Evolutionary conservation across 2,797 vertebrate genomes (phyloP).

Genomic region (Acanthurus tractus): DNA sequence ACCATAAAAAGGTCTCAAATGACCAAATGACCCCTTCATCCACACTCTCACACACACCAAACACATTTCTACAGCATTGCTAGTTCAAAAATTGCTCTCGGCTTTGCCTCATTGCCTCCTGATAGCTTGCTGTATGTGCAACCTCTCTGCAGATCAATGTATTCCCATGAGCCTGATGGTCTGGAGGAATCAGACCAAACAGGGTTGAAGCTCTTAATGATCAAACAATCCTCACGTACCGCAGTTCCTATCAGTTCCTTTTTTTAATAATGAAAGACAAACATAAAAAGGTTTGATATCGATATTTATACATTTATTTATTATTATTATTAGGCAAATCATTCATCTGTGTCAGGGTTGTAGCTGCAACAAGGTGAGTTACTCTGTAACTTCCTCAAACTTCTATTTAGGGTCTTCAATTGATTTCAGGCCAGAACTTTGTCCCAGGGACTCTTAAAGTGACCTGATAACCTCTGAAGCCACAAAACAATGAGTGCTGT

Average conservation of each 20-base stretch:
- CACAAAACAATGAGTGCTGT: background rate
- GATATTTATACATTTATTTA: too few species aligned
- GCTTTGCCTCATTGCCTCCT: constrained; percentile 73
- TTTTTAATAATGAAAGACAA: background rate
- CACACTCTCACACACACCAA: background rate
- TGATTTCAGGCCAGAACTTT: background rate
- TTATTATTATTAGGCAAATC: background rate
- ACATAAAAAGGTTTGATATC: background rate
- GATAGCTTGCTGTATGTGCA: constrained; percentile 63
- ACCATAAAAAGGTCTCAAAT: constrained; percentile 7
- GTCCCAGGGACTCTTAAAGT: background rate
- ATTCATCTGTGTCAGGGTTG: background rate
- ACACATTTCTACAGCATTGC: constrained; percentile 31
- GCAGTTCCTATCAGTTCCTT: too few species aligned
- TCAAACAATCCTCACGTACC: constrained; percentile 36
- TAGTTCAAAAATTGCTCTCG: constrained; percentile 35
- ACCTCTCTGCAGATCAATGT: constrained; percentile 69
- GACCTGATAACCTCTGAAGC: background rate
- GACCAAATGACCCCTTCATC: constrained; percentile 5
- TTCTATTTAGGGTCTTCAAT: background rate
- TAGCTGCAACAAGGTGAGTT: background rate
- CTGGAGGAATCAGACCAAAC: constrained; percentile 62
- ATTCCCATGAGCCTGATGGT: constrained; percentile 47
- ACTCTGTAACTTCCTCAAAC: background rate
- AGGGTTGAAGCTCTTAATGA: constrained; percentile 48